These are phyloP conservation scores for Hypolimnas misippus DNA, from an alignment of 2,888 invertebrate genomes.

Conservation along the genomic window DNA sequence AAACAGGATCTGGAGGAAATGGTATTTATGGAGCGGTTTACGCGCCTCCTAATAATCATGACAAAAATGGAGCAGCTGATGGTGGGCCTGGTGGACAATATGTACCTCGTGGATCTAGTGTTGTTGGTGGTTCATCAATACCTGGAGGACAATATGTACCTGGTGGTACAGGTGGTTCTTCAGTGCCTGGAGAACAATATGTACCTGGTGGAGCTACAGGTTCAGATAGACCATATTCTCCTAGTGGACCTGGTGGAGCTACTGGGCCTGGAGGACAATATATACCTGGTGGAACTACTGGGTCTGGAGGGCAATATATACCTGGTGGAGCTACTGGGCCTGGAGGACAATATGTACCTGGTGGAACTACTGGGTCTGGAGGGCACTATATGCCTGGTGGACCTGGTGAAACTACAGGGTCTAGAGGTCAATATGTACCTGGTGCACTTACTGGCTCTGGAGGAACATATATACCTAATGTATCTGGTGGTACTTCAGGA, in stretches of 20 bases:
- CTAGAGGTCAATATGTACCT: slow-evolving; percentile 24
- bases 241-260: slow-evolving; percentile 23
- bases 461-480: slow-evolving; percentile 26
- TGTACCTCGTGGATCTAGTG: slow-evolving; percentile 18
- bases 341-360: slow-evolving; percentile 23
- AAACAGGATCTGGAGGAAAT: not conserved
- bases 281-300: slow-evolving; percentile 11
- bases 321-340: slow-evolving; percentile 11
- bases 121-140: slow-evolving; percentile 29
- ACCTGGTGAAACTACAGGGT: slow-evolving; percentile 14
- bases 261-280: slow-evolving; percentile 18
- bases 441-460: slow-evolving; percentile 14
- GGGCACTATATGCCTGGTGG: slow-evolving; percentile 24
- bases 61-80: slow-evolving; percentile 15
- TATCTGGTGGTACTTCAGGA: slow-evolving; percentile 16
- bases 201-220: not conserved
- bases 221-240: slow-evolving; percentile 33
- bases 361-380: slow-evolving; percentile 13
- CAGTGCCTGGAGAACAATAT: slow-evolving; percentile 6
- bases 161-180: not conserved
- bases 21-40: too few relatives aligned
- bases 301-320: slow-evolving; percentile 31
- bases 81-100: slow-evolving; percentile 19
- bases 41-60: too few relatives aligned
- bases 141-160: slow-evolving; percentile 10